Base-by-base conservation (phyloP, 2,113 vertebrate species). In the Dicaeum eximium region DNA sequence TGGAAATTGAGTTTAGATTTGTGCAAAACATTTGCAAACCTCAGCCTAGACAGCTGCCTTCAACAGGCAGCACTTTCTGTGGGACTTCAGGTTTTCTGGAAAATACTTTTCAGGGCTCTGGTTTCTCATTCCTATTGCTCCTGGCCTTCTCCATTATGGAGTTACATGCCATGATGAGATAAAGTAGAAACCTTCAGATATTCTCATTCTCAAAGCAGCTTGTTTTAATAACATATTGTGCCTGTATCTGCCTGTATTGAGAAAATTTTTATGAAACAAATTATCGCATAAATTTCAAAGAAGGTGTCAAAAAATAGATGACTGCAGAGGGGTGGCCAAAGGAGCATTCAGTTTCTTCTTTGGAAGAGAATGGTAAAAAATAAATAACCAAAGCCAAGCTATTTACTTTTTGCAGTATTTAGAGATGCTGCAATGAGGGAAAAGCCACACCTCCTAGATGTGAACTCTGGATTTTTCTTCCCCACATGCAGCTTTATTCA, bases 381-480 rank as follows among this genome's bases (percentile, higher is more conserved):
- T 23, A 42, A 75, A 54, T 28, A 33, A 42, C 15, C 25, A 83
- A 50, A 37, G 60, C 42, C 20, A 88, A 91, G 60, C 3, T 58
- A 12, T 71, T 30, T 88, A 20, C 78, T 95, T 95, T 85, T 96
- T 88, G 12, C 37, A 90, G n/a, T 56, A 56, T 50, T 93, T 95
- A 82, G 62, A 77, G n/a, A n/a, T 51, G 65, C 67, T 92, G 64
- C 93, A 97, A 25, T 71, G 80, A 97, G 87, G 77, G 57, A 91
- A 37, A 88, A 74, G 80, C 58, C 88, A 84, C 53, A 45, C 1
- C 30, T 67, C n/a, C 28, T 51, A 77, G 66, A 66, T 45, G 62
- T 53, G 54, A 92, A 80, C 53, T 92, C 23, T 9, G 62, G 70
- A 84, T 92, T 96, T 92, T 94, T 96, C 64, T 94, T 96, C 67